These are phyloP conservation scores for Drosophila kambysellisi DNA, from an alignment of 2,888 invertebrate genomes.

Conservation along the genomic window DNA sequence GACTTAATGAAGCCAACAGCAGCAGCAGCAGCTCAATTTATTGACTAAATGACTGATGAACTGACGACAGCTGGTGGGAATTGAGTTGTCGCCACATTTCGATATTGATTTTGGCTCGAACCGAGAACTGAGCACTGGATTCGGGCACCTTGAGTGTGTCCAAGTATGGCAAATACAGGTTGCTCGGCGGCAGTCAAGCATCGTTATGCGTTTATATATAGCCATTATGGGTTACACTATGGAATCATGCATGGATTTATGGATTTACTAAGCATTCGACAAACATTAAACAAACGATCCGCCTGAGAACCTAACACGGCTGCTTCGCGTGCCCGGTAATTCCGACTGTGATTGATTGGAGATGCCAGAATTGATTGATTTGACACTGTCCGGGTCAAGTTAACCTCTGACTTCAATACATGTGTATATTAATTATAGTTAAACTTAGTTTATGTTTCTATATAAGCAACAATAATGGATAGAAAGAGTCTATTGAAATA, in stretches of 20 bases:
- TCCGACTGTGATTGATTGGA: constrained; percentile 64
- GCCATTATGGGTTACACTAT: constrained; percentile 58
- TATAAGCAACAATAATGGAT: too few species aligned
- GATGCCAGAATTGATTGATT: constrained; percentile 60
- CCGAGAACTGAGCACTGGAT: not conserved
- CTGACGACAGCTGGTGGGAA: constrained; percentile 70
- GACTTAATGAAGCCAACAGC: constrained; percentile 67
- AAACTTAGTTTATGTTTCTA: not conserved
- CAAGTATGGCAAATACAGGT: constrained; percentile 63
- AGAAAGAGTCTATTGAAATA: not conserved
- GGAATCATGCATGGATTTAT: constrained; percentile 31
- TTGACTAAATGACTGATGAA: constrained; percentile 76
- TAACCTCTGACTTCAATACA: constrained; percentile 5
- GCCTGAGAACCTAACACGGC: constrained; percentile 55
- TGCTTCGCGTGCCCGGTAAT: constrained; percentile 58
- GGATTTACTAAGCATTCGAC: constrained; percentile 26
- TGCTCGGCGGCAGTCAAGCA: constrained; percentile 15
- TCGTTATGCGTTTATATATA: constrained; percentile 52
- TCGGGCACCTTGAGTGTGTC: constrained; percentile 66
- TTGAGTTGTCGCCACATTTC: constrained; percentile 50
- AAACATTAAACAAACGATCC: constrained; percentile 29
- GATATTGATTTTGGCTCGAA: constrained; percentile 15
- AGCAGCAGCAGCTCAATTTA: constrained; percentile 68
- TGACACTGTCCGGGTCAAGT: constrained; percentile 54
- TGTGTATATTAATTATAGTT: not conserved